These are phyloP conservation scores for Lycocerus yunnanus DNA, from an alignment of 2,888 invertebrate genomes.

Conservation along the genomic window DNA sequence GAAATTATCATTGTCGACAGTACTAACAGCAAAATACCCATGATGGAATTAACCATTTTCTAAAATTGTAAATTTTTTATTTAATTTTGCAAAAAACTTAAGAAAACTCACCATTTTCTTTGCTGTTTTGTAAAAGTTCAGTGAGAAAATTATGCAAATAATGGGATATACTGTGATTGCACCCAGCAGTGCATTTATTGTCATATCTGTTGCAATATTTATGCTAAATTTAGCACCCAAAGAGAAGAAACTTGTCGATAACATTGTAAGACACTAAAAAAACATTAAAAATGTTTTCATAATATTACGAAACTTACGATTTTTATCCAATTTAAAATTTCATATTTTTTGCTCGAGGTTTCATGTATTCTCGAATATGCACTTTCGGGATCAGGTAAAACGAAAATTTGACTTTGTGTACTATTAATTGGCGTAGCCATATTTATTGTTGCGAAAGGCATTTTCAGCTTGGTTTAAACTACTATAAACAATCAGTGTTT, in stretches of 20 bases:
- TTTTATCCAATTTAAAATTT: constrained; percentile 10
- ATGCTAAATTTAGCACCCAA: not conserved
- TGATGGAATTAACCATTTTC: not conserved
- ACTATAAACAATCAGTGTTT: not conserved
- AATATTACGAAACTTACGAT: constrained; percentile 5
- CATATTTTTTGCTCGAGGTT: constrained; percentile 3
- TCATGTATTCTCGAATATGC: not conserved
- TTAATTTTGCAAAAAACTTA: not conserved
- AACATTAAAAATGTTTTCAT: no score
- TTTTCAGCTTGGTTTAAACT: not conserved
- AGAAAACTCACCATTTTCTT: constrained; percentile 1
- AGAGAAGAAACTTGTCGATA: constrained; percentile 4
- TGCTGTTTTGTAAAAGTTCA: not conserved
- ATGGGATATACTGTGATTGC: constrained; percentile 4
- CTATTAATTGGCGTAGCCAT: constrained; percentile 18
- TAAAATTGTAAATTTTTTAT: not conserved
- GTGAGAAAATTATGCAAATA: constrained; percentile 1
- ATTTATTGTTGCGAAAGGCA: not conserved
- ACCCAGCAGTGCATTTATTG: constrained; percentile 5
- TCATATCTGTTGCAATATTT: not conserved
- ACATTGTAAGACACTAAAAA: not conserved
- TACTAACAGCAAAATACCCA: not conserved
- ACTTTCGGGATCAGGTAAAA: constrained; percentile 3
- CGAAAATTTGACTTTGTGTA: constrained; percentile 13
- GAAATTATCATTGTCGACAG: not conserved